Evolutionary conservation across 2,888 invertebrate genomes (phyloP).

Genomic region (Dynastes maya): DNA sequence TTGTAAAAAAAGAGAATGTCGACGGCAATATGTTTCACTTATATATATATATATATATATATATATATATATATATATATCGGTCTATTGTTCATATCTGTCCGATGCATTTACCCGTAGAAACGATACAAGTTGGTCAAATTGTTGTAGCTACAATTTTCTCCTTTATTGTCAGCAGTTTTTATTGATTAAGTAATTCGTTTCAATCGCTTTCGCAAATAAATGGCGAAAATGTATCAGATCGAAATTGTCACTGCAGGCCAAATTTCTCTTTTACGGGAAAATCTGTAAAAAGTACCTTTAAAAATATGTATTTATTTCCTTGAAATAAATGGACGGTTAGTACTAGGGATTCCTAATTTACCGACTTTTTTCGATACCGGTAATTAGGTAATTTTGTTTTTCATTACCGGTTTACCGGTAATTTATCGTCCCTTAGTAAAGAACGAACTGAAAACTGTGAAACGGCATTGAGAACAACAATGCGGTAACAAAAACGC

Average conservation of each 20-base stretch:
- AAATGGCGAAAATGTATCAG: background rate
- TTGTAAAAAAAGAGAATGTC: constrained; percentile 25
- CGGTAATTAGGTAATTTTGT: background rate
- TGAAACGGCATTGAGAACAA: no score
- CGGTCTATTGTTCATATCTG: constrained; percentile 19
- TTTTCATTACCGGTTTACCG: no score
- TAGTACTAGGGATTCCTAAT: no score
- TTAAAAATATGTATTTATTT: no score
- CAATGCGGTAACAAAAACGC: no score
- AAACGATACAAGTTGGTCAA: constrained; percentile 19
- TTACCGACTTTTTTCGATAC: no score
- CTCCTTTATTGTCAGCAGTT: background rate
- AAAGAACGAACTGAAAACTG: no score
- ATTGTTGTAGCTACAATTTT: background rate
- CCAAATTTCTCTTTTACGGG: no score
- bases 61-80: background rate
- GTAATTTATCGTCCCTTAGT: no score
- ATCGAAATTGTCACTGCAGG: no score
- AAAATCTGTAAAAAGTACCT: background rate
- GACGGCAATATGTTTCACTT: constrained; percentile 7
- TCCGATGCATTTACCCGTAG: background rate
- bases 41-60: background rate
- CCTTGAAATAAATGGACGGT: no score
- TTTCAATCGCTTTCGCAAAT: background rate
- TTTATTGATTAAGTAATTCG: background rate